These are phyloP conservation scores for human (Homo sapiens) DNA, from an alignment of 2,113 vertebrate species.

Conservation along the genomic window DNA sequence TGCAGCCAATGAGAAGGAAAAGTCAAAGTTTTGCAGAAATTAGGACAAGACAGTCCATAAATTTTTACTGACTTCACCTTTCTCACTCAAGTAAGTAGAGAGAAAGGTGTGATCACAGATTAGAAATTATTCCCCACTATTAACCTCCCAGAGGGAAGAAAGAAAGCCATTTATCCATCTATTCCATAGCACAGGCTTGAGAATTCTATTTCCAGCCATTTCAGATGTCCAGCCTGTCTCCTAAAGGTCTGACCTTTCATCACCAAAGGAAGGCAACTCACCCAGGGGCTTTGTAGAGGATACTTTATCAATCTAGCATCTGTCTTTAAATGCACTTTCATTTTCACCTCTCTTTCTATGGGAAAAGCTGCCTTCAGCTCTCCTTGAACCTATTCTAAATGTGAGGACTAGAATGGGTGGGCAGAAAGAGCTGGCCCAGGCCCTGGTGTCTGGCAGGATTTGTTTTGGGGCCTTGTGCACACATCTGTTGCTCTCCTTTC, in stretches of 20 bases:
- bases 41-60: constrained; percentile 12
- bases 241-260: not conserved
- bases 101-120: constrained; percentile 35
- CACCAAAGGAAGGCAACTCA: not conserved
- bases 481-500: not conserved
- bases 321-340: not conserved
- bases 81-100: constrained; percentile 31
- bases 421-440: not conserved
- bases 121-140: not conserved
- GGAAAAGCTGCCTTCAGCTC: not conserved
- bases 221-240: not conserved
- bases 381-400: not conserved
- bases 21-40: constrained; percentile 39
- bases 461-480: not conserved
- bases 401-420: too few relatives aligned
- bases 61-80: constrained; percentile 52
- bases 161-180: not conserved
- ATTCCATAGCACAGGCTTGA: not conserved
- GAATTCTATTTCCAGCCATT: not conserved
- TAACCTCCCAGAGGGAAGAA: not conserved
- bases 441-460: not conserved
- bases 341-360: not conserved
- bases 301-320: not conserved
- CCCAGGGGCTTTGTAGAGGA: not conserved
- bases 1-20: not conserved